phyloP scores from a whole-genome alignment of 2,797 vertebrate species.

The Okamejei kenojei region DNA sequence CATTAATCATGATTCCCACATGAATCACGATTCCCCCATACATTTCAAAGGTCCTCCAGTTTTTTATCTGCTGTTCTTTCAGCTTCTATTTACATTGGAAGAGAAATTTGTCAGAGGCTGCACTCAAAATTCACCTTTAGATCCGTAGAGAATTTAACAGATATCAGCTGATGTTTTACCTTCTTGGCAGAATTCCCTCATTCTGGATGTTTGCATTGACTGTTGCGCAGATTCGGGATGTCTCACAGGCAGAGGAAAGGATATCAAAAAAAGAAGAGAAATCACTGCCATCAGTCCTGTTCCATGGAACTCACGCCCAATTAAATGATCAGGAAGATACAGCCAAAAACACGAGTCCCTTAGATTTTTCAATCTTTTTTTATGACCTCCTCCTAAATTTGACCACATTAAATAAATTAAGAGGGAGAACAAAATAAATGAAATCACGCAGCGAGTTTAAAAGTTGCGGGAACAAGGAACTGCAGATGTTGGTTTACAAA shows the following conservation, averaged over 20 bases:
- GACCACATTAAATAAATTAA: not conserved
- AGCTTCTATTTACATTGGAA: constrained; percentile 1
- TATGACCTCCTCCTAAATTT: too few relatives aligned
- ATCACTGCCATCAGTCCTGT: not conserved
- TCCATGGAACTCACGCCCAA: not conserved
- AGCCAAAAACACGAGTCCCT: not conserved
- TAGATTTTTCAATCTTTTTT: too few relatives aligned
- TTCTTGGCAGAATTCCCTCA: not conserved
- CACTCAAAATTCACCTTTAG: not conserved
- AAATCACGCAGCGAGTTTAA: not conserved
- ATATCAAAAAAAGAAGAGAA: not conserved
- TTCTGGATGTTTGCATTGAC: not conserved
- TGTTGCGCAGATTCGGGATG: not conserved
- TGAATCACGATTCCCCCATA: not conserved
- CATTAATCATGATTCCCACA: not conserved
- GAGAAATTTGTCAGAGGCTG: not conserved
- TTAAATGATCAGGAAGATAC: not conserved
- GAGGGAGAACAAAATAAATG: not conserved
- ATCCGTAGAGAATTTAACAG: not conserved
- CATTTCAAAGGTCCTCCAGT: not conserved
- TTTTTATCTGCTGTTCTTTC: not conserved
- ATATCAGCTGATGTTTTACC: not conserved
- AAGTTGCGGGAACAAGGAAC: not conserved
- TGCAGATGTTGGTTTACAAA: too few relatives aligned
- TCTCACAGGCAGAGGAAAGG: not conserved